phyloP scores from a whole-genome alignment of 2,888 invertebrate species.

The Hyalella azteca region DNA sequence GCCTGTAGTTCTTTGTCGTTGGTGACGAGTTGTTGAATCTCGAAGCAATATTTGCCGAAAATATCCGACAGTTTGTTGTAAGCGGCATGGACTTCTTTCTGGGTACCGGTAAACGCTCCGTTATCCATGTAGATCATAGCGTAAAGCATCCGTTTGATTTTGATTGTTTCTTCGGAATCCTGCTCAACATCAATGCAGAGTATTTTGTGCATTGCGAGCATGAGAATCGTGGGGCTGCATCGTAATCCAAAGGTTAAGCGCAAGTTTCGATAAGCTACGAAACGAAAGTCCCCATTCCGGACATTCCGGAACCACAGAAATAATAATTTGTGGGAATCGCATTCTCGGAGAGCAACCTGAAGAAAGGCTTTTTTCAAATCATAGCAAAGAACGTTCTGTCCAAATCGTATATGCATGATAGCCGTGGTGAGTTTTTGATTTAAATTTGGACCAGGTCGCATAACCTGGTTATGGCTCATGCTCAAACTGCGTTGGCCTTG shows the following conservation, averaged over 20 bases:
- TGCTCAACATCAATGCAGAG: background rate
- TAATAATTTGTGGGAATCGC: background rate
- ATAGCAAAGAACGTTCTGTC: background rate
- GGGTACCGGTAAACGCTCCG: background rate
- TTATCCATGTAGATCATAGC: background rate
- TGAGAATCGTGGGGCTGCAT: conserved; percentile 13
- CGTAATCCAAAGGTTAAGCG: conserved; percentile 22
- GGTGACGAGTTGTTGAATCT: conserved; percentile 3
- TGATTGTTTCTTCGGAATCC: background rate
- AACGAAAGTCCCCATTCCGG: background rate
- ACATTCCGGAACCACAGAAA: conserved; percentile 25
- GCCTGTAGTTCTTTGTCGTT: background rate
- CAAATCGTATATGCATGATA: background rate
- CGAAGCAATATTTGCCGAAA: background rate
- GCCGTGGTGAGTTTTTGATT: conserved; percentile 25
- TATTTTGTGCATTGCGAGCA: conserved; percentile 19
- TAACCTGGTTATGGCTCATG: conserved; percentile 21
- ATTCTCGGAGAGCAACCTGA: background rate
- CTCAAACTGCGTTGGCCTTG: background rate
- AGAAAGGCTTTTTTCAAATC: background rate
- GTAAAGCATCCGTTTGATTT: background rate
- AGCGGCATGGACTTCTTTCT: background rate
- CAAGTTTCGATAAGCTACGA: background rate
- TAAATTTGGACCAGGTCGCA: background rate
- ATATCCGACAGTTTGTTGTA: background rate